phyloP scores from a whole-genome alignment of 2,113 vertebrate species.

The Daboia siamensis region DNA sequence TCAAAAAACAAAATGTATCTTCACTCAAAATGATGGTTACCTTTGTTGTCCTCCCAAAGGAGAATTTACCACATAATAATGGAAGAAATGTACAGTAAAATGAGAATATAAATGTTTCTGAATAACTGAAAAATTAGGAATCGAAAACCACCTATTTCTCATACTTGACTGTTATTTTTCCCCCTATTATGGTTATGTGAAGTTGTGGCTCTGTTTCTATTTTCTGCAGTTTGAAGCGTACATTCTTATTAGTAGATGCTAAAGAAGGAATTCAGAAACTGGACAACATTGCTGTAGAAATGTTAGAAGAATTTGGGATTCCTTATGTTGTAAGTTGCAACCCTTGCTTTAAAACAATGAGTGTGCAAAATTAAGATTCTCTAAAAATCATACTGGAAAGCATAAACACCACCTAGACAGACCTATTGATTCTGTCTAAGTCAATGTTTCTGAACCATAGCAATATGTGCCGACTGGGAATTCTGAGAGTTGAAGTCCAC shows the following conservation, averaged over 20 bases:
- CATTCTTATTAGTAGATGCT: slow-evolving; percentile 89
- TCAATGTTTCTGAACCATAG: too few relatives aligned
- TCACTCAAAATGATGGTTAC: background rate
- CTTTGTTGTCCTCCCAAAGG: background rate
- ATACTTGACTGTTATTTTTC: background rate
- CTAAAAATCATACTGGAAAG: background rate
- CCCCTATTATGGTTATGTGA: slow-evolving; percentile 9
- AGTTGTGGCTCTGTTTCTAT: slow-evolving; percentile 33
- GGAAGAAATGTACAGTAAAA: background rate
- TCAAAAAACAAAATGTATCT: background rate
- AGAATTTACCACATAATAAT: background rate
- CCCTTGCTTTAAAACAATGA: background rate
- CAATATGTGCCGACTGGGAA: background rate
- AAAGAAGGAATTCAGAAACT: slow-evolving; percentile 78
- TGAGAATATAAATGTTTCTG: background rate
- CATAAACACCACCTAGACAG: background rate
- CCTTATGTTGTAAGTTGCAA: slow-evolving; percentile 85
- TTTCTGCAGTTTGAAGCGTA: slow-evolving; percentile 83
- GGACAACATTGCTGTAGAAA: slow-evolving; percentile 85
- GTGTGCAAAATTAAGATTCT: background rate
- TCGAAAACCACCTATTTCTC: background rate
- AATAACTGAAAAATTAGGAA: background rate
- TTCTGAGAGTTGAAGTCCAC: background rate
- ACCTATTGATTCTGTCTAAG: background rate
- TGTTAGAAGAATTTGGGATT: slow-evolving; percentile 90